These are phyloP conservation scores for Cephus runcator DNA, from an alignment of 2,888 invertebrate genomes.

Conservation along the genomic window DNA sequence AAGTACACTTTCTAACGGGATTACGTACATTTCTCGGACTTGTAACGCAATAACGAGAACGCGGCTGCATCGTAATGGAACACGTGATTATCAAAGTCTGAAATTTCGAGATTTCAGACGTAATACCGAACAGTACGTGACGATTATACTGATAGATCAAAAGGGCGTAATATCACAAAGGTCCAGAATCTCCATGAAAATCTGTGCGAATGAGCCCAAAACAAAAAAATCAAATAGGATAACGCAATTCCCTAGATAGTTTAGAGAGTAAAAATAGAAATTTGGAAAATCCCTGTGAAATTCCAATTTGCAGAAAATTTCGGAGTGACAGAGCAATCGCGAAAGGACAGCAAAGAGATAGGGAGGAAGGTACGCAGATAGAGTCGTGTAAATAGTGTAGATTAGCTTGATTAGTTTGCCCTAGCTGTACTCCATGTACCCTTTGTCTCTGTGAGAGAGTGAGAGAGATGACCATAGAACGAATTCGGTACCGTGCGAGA, in stretches of 20 bases:
- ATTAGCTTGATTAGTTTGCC: constrained; percentile 44
- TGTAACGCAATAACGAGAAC: neutral
- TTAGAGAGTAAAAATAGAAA: neutral
- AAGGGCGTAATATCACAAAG: neutral
- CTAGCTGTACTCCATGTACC: constrained; percentile 34
- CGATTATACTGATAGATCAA: neutral
- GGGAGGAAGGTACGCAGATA: constrained; percentile 7
- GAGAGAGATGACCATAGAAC: constrained; percentile 11
- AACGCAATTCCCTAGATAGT: neutral
- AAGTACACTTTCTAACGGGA: neutral
- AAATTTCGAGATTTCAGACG: neutral
- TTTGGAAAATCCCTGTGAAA: neutral
- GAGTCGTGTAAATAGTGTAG: constrained; percentile 43
- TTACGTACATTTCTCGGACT: neutral
- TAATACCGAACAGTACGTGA: neutral
- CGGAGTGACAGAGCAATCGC: neutral
- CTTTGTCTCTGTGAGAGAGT: constrained; percentile 32
- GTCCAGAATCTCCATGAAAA: neutral
- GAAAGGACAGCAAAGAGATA: neutral
- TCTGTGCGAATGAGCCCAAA: neutral
- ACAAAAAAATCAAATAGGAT: neutral
- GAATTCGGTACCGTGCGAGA: constrained; percentile 7
- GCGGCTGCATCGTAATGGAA: neutral
- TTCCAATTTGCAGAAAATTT: neutral
- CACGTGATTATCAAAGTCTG: neutral